These are phyloP conservation scores for Odocoileus virginianus DNA, from an alignment of 2,113 vertebrate genomes.

Conservation along the genomic window DNA sequence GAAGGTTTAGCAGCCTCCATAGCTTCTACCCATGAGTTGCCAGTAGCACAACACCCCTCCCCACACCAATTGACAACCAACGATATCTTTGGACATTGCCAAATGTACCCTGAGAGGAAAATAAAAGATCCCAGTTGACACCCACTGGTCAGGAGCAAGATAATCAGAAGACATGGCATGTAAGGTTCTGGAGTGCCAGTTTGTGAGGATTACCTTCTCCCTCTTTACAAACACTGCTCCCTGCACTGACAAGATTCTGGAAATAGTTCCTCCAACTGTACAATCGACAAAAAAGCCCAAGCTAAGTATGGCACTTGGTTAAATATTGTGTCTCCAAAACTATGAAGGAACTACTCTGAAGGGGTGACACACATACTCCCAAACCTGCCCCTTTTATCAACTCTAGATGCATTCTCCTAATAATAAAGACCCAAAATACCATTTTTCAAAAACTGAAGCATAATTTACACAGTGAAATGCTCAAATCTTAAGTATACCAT, in stretches of 20 bases:
- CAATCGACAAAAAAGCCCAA: neutral
- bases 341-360: neutral
- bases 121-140: neutral
- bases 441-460: neutral
- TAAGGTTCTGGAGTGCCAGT: neutral
- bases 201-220: neutral
- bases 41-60: neutral
- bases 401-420: neutral
- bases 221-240: neutral
- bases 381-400: neutral
- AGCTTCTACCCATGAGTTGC: neutral
- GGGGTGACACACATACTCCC: neutral
- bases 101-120: neutral
- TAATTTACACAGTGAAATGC: neutral
- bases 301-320: neutral
- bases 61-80: neutral
- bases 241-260: constrained; percentile 12
- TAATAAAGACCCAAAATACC: neutral
- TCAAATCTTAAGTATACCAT: neutral
- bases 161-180: neutral
- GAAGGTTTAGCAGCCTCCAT: neutral
- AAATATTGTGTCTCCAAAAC: neutral
- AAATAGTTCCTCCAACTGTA: neutral
- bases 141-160: neutral
- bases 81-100: neutral